These are phyloP conservation scores for Eulemur macaco DNA, from an alignment of 2,113 vertebrate genomes.

Conservation along the genomic window DNA sequence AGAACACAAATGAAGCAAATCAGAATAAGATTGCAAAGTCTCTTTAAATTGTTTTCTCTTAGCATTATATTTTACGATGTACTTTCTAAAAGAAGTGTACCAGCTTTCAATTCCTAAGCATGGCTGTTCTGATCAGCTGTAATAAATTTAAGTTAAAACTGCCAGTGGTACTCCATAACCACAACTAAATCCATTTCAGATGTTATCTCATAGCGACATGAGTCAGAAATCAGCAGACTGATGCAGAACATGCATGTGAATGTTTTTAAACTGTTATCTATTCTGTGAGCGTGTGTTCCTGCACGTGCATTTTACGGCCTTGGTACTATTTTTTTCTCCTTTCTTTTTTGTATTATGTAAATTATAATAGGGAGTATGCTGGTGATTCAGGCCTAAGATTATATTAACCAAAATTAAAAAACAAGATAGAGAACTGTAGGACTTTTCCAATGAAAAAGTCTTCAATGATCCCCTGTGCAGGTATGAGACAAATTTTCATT, in stretches of 20 bases:
- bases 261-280: background rate
- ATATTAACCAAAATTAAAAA: background rate
- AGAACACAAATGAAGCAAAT: background rate
- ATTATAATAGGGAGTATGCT: background rate
- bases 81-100: background rate
- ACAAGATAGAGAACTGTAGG: background rate
- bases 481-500: background rate
- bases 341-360: background rate
- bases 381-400: background rate
- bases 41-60: background rate
- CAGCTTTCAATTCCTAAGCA: background rate
- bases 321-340: background rate
- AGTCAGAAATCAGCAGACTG: background rate
- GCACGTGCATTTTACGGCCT: background rate
- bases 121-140: background rate
- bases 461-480: background rate
- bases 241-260: background rate
- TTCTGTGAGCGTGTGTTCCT: background rate
- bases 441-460: background rate
- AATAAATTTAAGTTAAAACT: conserved; percentile 10
- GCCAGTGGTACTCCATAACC: background rate
- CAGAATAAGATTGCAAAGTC: background rate
- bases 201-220: background rate
- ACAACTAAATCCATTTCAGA: conserved; percentile 40
- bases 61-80: background rate